Base-by-base conservation (phyloP, 2,113 vertebrate genomes). In the Rousettus leschenaultii region DNA sequence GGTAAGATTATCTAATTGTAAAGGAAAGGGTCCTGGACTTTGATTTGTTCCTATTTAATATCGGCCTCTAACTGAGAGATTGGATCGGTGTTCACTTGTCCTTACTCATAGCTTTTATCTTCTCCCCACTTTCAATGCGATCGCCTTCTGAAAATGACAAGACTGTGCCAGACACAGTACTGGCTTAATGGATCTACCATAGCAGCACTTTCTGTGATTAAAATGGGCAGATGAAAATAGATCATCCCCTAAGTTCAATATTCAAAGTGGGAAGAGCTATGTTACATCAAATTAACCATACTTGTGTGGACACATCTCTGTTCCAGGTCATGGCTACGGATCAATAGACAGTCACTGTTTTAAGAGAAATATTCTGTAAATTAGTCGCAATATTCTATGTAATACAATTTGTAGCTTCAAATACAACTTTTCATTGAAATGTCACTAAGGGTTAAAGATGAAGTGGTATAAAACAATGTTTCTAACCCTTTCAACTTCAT, bases 401-500 rank as follows among this genome's bases (percentile, higher is more conserved):
- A 75, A 71, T 68, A 53, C 33, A 35, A 94, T 53, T 86, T 79
- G 59, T 11, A 96, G 19, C 19, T 94, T 89, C 63, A 83, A 45
- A 91, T 48, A 84, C 21, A 73, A 77, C 38, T 96, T 95, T 86
- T 89, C 7, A 22, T 48, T 57, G 35, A 84, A 77, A 85, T 57
- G 28, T 87, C 82, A 95, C 28, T 12, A 93, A 97, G 89, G 40
- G 91, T 93, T 97, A 96, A 97, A 40, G 74, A 95, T 68, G 26
- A 89, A 93, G 26, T 80, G 59, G 19, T 70, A 86, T 68, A 78
- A 96, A 97, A 97, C 75, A 96, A 66, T 82, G 94, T 93, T 97
- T 96, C 70, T 19, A 51, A 66, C 45, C 21, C 92, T 95, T 96
- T 96, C 57, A 74, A 43, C 48, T 92, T 97, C 86, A 77, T 95